Conservation (phyloP, 2,797 vertebrate genomes). For the Poecilia gillii region DNA sequence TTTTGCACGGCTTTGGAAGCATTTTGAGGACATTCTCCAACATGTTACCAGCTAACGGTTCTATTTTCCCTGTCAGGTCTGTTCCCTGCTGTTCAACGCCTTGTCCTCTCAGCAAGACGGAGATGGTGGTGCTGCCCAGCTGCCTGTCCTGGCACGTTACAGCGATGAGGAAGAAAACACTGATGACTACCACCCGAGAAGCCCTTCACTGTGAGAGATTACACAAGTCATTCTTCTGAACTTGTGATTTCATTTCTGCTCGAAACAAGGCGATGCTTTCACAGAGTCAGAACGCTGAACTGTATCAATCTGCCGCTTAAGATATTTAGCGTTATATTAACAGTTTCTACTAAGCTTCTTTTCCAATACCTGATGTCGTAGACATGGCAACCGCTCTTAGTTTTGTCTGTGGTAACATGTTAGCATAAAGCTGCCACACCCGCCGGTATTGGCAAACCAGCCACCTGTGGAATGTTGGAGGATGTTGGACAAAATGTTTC, state of each 20-base stretch:
- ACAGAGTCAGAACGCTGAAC: background rate
- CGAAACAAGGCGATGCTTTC: too few relatives aligned
- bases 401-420: background rate
- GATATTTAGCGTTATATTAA: background rate
- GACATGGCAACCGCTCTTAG: background rate
- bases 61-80: conserved; percentile 75
- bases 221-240: background rate
- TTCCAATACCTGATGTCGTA: background rate
- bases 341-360: background rate
- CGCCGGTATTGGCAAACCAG: background rate
- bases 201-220: conserved; percentile 17
- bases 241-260: background rate
- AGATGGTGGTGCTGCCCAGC: conserved; percentile 19
- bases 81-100: conserved; percentile 88
- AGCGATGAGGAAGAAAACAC: conserved; percentile 87
- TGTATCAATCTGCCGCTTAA: background rate
- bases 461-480: conserved; percentile 43
- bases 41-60: background rate
- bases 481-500: conserved; percentile 23
- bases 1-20: background rate
- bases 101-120: conserved; percentile 69
- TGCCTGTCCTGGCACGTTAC: conserved; percentile 78
- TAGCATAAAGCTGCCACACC: background rate
- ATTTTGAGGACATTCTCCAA: background rate
- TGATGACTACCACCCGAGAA: conserved; percentile 31